A percentile compares a stretch with the other conserved stretches of the same genome.
phyloP scores from a whole-genome alignment of 2,797 vertebrate genomes.

The Enteromius radiatus region DNA sequence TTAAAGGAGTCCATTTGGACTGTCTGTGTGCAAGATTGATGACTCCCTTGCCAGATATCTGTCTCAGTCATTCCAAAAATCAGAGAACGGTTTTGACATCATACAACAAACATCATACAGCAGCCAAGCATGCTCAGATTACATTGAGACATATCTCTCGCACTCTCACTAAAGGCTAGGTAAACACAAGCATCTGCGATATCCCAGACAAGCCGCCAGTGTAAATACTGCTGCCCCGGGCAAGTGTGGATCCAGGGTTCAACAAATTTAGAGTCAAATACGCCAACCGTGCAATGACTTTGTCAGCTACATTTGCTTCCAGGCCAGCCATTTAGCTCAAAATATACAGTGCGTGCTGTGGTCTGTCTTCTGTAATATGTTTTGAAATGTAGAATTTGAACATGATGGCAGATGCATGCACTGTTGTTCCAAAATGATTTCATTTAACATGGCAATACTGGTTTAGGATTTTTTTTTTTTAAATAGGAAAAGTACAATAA shows the following conservation, averaged over 20 bases:
- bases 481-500: neutral
- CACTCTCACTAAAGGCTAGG: slow-evolving; percentile 1
- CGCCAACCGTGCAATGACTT: neutral
- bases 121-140: slow-evolving; percentile 23
- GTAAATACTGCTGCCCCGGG: slow-evolving; percentile 20
- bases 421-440: neutral
- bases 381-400: neutral
- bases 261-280: slow-evolving; percentile 21
- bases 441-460: neutral
- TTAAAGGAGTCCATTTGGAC: slow-evolving; percentile 72
- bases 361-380: neutral
- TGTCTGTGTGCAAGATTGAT: slow-evolving; percentile 76
- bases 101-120: slow-evolving; percentile 24
- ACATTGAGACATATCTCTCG: slow-evolving; percentile 21
- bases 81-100: slow-evolving; percentile 22
- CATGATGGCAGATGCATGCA: neutral
- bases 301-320: slow-evolving; percentile 11
- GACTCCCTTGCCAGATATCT: slow-evolving; percentile 64
- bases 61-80: slow-evolving; percentile 58
- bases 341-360: neutral
- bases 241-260: slow-evolving; percentile 15
- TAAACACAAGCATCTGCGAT: slow-evolving; percentile 21
- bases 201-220: slow-evolving; percentile 19
- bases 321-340: neutral
- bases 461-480: neutral